Conservation (phyloP, 2,888 invertebrate genomes). For the Synergus gifuensis region DNA sequence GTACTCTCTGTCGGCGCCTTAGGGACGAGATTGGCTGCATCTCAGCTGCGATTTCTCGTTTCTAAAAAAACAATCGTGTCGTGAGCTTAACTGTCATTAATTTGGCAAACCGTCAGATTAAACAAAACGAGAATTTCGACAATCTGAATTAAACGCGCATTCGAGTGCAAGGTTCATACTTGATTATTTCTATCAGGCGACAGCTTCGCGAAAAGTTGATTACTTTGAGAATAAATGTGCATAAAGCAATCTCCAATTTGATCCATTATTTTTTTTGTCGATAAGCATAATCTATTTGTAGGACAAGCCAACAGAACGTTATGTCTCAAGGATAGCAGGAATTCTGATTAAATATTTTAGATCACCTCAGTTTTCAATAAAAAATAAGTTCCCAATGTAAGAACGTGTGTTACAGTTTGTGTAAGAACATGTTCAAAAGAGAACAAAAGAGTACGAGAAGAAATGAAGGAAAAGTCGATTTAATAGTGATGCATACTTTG, state of each 20-base stretch:
- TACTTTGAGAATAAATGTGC: constrained; percentile 35
- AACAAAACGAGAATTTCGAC: constrained; percentile 11
- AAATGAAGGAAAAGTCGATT: constrained; percentile 4
- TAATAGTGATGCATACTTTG: constrained; percentile 24
- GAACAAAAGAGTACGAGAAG: not conserved
- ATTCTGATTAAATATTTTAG: constrained; percentile 1
- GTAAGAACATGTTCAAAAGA: not conserved
- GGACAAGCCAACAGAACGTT: not conserved
- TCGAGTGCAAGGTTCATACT: constrained; percentile 37
- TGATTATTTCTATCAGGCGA: constrained; percentile 29
- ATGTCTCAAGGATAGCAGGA: not conserved
- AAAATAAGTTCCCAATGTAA: not conserved
- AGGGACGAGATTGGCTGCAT: constrained; percentile 47
- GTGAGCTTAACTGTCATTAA: not conserved
- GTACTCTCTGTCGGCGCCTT: constrained; percentile 42
- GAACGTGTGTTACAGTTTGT: not conserved
- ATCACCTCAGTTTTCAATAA: not conserved
- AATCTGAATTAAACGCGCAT: constrained; percentile 29
- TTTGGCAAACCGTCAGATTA: not conserved
- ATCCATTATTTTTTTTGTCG: constrained; percentile 2
- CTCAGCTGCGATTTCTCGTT: constrained; percentile 43
- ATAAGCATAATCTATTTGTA: constrained; percentile 5
- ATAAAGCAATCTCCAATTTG: constrained; percentile 27
- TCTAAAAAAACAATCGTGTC: constrained; percentile 44
- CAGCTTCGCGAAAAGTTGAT: constrained; percentile 22